Evolutionary conservation across 2,888 invertebrate species (phyloP).

Genomic region (Celastrina argiolus): DNA sequence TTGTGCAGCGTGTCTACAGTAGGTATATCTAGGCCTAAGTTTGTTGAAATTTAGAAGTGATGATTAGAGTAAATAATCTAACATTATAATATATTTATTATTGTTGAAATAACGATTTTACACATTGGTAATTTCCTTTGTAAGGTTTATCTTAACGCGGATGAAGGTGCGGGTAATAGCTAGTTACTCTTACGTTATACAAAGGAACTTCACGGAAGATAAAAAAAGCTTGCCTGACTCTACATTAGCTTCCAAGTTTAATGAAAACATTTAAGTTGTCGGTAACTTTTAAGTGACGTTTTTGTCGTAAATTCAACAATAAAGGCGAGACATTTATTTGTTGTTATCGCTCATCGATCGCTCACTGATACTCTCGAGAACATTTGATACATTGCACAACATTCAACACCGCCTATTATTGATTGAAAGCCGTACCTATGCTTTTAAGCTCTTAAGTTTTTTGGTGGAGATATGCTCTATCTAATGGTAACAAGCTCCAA

Average conservation of each 20-base stretch:
- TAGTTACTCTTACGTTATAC: background rate
- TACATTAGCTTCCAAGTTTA: slow-evolving; percentile 6
- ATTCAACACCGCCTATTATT: slow-evolving; percentile 41
- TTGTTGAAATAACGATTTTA: too few relatives aligned
- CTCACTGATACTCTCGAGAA: slow-evolving; percentile 48
- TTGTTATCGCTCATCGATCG: slow-evolving; percentile 47
- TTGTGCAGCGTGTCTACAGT: too few relatives aligned
- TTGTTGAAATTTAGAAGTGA: too few relatives aligned
- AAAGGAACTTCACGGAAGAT: background rate
- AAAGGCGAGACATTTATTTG: slow-evolving; percentile 48
- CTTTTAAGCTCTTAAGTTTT: background rate
- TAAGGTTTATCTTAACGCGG: background rate
- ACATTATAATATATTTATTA: too few relatives aligned
- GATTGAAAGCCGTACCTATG: slow-evolving; percentile 24
- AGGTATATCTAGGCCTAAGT: too few relatives aligned
- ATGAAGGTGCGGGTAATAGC: background rate
- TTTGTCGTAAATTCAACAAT: slow-evolving; percentile 42
- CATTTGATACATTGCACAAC: slow-evolving; percentile 58
- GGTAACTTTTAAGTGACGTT: slow-evolving; percentile 37
- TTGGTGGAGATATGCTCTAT: background rate
- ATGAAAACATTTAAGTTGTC: slow-evolving; percentile 28
- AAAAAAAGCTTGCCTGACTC: slow-evolving; percentile 16
- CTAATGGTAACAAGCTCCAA: background rate
- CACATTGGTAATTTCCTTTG: background rate
- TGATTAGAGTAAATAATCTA: too few relatives aligned